Evolutionary conservation across 2,113 vertebrate genomes (phyloP).

Genomic region (Malurus cyaneus): DNA sequence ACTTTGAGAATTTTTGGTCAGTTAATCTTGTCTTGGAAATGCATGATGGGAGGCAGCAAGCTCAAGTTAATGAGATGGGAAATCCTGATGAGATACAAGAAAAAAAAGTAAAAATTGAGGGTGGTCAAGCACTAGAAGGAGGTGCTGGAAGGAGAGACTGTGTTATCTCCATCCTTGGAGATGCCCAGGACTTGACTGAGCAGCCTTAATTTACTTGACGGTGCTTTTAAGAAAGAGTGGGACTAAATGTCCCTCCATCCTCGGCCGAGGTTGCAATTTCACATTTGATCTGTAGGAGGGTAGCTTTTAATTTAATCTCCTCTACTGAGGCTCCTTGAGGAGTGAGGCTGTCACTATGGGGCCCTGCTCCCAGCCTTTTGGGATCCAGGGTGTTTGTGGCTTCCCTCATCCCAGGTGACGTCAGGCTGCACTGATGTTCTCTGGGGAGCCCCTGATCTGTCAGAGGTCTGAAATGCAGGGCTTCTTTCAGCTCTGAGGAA

Average conservation of each 20-base stretch:
- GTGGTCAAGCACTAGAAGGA: not conserved
- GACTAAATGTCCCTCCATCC: not conserved
- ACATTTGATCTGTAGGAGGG: not conserved
- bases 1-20: not conserved
- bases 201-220: not conserved
- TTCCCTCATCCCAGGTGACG: accelerated
- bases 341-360: accelerated
- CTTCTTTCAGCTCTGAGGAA: not conserved
- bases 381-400: not conserved
- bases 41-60: not conserved
- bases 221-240: not conserved
- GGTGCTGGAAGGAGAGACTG: not conserved
- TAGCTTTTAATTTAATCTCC: not conserved
- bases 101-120: not conserved
- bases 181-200: not conserved
- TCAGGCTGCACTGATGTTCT: not conserved
- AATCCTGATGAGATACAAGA: not conserved
- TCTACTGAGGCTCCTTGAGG: not conserved
- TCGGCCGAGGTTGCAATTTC: not conserved
- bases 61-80: not conserved
- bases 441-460: not conserved
- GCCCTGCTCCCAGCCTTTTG: not conserved
- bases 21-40: not conserved
- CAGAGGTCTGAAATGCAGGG: not conserved
- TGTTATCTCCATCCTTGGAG: not conserved